A percentile compares a stretch with the other conserved stretches of the same genome.
phyloP scores from a whole-genome alignment of 2,113 vertebrate species.

The Nycticorax nycticorax region DNA sequence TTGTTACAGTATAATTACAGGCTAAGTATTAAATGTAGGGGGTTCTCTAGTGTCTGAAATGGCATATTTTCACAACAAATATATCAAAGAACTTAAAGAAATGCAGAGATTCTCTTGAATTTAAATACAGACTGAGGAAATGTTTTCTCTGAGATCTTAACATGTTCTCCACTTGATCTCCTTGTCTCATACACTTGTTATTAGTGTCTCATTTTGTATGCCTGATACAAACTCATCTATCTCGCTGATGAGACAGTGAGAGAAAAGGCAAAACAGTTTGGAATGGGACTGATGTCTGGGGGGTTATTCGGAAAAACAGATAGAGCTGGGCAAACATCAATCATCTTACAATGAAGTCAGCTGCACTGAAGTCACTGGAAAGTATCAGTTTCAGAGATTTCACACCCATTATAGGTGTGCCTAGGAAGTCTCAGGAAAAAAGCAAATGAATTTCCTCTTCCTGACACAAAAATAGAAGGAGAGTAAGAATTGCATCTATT shows the following conservation, averaged over 20 bases:
- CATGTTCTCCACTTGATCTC: not conserved
- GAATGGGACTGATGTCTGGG: not conserved
- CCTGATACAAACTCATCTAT: not conserved
- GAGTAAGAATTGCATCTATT: not conserved
- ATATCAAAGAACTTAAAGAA: not conserved
- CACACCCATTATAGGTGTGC: not conserved
- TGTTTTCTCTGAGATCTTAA: not conserved
- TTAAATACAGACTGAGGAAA: not conserved
- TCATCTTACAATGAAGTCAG: not conserved
- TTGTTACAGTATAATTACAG: slow-evolving; percentile 17
- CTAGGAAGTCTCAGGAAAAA: not conserved
- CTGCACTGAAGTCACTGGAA: not conserved
- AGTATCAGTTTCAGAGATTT: not conserved
- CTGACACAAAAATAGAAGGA: not conserved
- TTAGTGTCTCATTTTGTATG: not conserved
- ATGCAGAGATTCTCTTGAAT: not conserved
- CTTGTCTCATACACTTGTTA: not conserved
- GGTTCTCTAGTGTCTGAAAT: slow-evolving; percentile 17
- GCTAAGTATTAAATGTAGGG: not conserved
- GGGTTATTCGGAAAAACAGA: not conserved
- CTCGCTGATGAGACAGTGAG: not conserved
- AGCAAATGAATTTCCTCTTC: not conserved
- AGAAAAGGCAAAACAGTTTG: not conserved
- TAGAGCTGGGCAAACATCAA: not conserved
- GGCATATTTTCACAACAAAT: slow-evolving; percentile 48